phyloP scores from a whole-genome alignment of 2,888 invertebrate species.

The Crematogaster levior region DNA sequence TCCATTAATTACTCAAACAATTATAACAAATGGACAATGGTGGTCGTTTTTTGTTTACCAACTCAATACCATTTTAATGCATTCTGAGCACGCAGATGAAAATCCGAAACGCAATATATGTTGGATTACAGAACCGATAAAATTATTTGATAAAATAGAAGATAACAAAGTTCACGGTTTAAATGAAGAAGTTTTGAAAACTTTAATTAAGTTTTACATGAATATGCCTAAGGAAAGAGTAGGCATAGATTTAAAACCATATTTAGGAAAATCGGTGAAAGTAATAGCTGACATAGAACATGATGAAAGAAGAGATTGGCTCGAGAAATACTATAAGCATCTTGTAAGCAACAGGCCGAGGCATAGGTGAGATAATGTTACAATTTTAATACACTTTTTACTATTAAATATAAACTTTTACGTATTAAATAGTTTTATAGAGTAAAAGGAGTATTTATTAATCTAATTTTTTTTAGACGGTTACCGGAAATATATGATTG shows the following conservation, averaged over 20 bases:
- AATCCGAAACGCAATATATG: conserved; percentile 93
- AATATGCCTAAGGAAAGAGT: conserved; percentile 89
- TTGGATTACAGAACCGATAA: conserved; percentile 91
- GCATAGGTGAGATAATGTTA: conserved; percentile 81
- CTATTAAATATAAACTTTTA: conserved; percentile 37
- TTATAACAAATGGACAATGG: conserved; percentile 94
- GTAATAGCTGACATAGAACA: conserved; percentile 90
- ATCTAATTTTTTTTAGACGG: conserved; percentile 80
- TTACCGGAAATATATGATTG: conserved; percentile 92
- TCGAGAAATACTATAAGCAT: conserved; percentile 90
- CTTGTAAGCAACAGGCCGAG: conserved; percentile 90
- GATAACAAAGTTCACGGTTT: conserved; percentile 90
- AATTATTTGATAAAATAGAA: conserved; percentile 91
- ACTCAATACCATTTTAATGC: conserved; percentile 93
- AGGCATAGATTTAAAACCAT: conserved; percentile 90
- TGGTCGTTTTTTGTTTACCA: conserved; percentile 97
- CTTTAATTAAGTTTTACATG: conserved; percentile 91
- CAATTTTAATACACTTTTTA: conserved; percentile 7
- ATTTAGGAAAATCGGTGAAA: conserved; percentile 88
- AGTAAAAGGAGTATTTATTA: background rate
- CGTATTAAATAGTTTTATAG: background rate
- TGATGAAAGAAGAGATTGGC: conserved; percentile 89
- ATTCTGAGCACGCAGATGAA: conserved; percentile 88
- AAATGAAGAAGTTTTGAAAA: conserved; percentile 92
- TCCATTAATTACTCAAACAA: conserved; percentile 95